Base-by-base conservation (phyloP, 2,888 invertebrate species). In the Ptychoptera contaminata region DNA sequence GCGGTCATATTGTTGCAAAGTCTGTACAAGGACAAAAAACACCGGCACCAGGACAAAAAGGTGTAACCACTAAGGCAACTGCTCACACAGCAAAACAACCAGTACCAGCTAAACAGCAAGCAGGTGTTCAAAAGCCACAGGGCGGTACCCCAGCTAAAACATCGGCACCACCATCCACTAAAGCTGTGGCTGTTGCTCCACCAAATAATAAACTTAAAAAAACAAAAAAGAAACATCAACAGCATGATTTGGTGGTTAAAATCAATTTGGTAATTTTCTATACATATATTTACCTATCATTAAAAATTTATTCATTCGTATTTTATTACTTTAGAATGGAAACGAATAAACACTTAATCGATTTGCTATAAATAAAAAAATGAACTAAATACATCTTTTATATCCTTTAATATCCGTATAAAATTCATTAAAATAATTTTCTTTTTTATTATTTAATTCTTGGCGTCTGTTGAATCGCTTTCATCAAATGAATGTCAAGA, bases 201-300 rank as follows among this genome's bases (percentile, higher is more conserved):
- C 16, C 40, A 16, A 40, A 40, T 23, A 76, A 74, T 50, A 74
- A 78, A 52, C 79, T 82, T 65, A 77, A 78, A 64, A 81, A 82
- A 68, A 79, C 79, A 63, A 82, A 82, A 11, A 79, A 83, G 56
- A 77, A 81, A 56, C 79, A 84, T 53, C 83, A 83, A 58, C 82
- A 81, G 59, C 81, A 85, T 55, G 85, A 86, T 57, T 75, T 85
- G 45, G 77, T 79, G 52, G 85, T 86, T 54, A 85, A 82, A 52
- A 85, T 86, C 55, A 79, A 85, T 62, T 63, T 85, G 75, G 86
- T 85, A 60, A 78, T 79, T 67, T 30, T 32, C 14, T 10, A 44
- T 38, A 8, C 37, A 16, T 37, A 32, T 8, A 10, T 14, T 30
- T 14, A 29, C 12, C 14, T 45, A n/a, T 23, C 14, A 11, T 2